Evolutionary conservation across 2,888 invertebrate species (phyloP).

Genomic region (Resseliella maxima): DNA sequence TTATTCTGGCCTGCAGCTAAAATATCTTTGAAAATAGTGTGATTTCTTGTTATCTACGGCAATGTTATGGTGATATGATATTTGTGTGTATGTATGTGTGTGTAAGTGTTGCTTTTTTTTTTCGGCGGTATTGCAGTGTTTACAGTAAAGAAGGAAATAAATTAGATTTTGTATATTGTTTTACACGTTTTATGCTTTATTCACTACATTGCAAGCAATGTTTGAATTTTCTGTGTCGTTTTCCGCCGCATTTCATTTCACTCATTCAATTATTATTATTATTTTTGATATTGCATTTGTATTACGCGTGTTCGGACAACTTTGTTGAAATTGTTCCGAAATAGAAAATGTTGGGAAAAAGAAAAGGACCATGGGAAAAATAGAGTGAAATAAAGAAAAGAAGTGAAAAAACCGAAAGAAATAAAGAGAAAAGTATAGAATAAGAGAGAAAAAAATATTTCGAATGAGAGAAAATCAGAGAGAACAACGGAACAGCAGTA

Average conservation of each 20-base stretch:
- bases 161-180: constrained; percentile 19
- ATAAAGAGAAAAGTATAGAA: too few relatives aligned
- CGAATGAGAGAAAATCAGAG: too few relatives aligned
- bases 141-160: neutral
- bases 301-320: too few relatives aligned
- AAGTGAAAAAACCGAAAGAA: too few relatives aligned
- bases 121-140: neutral
- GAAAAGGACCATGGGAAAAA: too few relatives aligned
- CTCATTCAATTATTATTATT: neutral
- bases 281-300: too few relatives aligned
- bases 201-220: neutral
- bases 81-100: neutral
- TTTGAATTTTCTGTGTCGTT: neutral
- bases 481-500: neutral
- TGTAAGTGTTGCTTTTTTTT: too few relatives aligned
- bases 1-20: neutral
- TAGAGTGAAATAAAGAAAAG: too few relatives aligned
- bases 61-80: neutral
- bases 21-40: constrained; percentile 41
- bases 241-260: neutral
- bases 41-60: neutral
- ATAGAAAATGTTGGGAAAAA: too few relatives aligned
- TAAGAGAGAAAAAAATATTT: too few relatives aligned
- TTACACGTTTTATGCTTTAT: constrained; percentile 22
- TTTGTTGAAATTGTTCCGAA: too few relatives aligned